These are phyloP conservation scores for Antrozous pallidus DNA, from an alignment of 2,797 vertebrate genomes.

Conservation along the genomic window DNA sequence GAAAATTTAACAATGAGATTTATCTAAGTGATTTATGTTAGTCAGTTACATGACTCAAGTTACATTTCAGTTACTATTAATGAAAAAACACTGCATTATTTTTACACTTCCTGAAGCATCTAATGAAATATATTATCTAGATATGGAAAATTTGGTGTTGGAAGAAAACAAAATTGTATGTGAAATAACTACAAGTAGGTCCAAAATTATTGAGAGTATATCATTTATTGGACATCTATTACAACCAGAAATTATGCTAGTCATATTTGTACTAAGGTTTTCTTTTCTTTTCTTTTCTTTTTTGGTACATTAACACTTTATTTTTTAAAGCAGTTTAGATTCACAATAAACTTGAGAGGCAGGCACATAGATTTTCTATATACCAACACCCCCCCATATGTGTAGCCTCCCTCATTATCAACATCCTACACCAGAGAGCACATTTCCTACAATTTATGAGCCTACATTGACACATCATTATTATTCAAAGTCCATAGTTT, in stretches of 20 bases:
- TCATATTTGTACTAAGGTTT: not conserved
- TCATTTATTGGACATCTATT: not conserved
- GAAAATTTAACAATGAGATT: not conserved
- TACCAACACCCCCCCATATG: rapidly evolving
- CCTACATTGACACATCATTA: not conserved
- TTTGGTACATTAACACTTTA: not conserved
- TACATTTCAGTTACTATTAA: not conserved
- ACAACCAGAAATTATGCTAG: not conserved
- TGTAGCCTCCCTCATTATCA: not conserved
- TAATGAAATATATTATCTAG: not conserved
- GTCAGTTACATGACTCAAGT: not conserved
- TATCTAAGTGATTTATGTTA: not conserved
- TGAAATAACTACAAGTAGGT: not conserved
- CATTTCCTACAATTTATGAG: not conserved
- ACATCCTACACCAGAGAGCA: not conserved
- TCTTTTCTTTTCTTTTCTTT: not conserved
- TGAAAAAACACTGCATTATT: not conserved
- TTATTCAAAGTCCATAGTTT: not conserved
- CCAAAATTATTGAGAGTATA: not conserved
- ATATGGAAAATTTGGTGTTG: not conserved
- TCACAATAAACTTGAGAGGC: not conserved
- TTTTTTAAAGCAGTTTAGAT: not conserved
- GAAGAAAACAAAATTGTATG: not conserved
- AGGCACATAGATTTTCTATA: not conserved
- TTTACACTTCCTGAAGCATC: not conserved